Conservation (phyloP, 2,797 vertebrate genomes). For the Schizopygopsis pylzovi region DNA sequence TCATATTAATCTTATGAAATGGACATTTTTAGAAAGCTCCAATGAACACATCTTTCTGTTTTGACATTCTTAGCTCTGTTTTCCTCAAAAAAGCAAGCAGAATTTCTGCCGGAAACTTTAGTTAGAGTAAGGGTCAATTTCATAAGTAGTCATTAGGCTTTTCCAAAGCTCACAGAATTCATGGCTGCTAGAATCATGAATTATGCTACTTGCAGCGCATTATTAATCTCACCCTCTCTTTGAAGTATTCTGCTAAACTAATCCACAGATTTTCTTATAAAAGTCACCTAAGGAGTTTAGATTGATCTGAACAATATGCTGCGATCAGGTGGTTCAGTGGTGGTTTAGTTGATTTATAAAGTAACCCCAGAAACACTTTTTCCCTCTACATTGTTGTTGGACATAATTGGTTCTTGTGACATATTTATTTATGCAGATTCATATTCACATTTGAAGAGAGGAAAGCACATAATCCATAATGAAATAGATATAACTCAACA, state of each 20-base stretch:
- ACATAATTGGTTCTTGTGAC: background rate
- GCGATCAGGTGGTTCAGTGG: background rate
- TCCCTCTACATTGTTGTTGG: background rate
- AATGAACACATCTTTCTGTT: background rate
- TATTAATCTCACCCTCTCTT: constrained; percentile 9
- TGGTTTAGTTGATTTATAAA: background rate
- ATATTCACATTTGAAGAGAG: background rate
- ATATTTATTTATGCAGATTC: background rate
- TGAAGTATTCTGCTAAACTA: constrained; percentile 6
- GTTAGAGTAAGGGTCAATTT: background rate
- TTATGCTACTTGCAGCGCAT: background rate
- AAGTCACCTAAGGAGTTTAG: constrained; percentile 1
- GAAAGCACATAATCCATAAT: background rate
- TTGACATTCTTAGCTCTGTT: background rate
- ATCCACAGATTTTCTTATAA: constrained; percentile 9
- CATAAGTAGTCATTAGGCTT: constrained; percentile 6
- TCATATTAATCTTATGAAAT: background rate
- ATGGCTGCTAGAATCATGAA: constrained; percentile 19
- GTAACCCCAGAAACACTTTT: background rate
- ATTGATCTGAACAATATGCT: background rate
- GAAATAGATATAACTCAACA: background rate
- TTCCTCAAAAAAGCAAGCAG: background rate
- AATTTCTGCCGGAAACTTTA: background rate
- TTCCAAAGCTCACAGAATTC: background rate
- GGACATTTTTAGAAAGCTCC: background rate